A percentile compares a stretch with the other conserved stretches of the same genome.
Conservation (phyloP, 1,140 invertebrate species). For the Pogonomyrmex californicus region DNA sequence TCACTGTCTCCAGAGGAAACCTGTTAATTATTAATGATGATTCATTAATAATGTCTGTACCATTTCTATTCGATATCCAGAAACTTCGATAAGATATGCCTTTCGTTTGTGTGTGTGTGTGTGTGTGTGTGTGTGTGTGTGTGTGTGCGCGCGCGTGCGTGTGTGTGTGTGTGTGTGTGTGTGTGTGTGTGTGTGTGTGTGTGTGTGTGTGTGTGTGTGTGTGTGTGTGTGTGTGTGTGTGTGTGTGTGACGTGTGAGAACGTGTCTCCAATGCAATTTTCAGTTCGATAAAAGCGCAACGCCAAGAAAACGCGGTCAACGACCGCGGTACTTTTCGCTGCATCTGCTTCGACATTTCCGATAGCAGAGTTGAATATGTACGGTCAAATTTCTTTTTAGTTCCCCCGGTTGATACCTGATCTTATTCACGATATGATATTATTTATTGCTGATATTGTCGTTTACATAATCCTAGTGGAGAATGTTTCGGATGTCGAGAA, state of each 20-base stretch:
- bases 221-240: background rate
- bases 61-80: slow-evolving; percentile 52
- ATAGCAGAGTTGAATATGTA: slow-evolving; percentile 12
- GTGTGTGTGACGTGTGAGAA: background rate
- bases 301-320: slow-evolving; percentile 43
- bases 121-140: no score
- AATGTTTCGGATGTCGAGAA: background rate
- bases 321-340: slow-evolving; percentile 42
- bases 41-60: slow-evolving; percentile 39
- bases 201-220: no score
- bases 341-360: slow-evolving; percentile 42
- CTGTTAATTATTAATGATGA: slow-evolving; percentile 35
- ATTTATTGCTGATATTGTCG: slow-evolving; percentile 32
- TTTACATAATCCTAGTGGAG: slow-evolving; percentile 16
- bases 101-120: background rate
- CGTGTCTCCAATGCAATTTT: slow-evolving; percentile 24
- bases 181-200: background rate
- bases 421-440: slow-evolving; percentile 25
- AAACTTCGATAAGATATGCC: slow-evolving; percentile 35
- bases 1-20: slow-evolving; percentile 39
- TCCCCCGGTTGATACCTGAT: background rate
- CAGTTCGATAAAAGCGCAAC: slow-evolving; percentile 40
- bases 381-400: slow-evolving; percentile 30
- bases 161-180: background rate
- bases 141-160: no score